These are phyloP conservation scores for Nycticebus coucang DNA, from an alignment of 2,113 vertebrate species.

Conservation along the genomic window DNA sequence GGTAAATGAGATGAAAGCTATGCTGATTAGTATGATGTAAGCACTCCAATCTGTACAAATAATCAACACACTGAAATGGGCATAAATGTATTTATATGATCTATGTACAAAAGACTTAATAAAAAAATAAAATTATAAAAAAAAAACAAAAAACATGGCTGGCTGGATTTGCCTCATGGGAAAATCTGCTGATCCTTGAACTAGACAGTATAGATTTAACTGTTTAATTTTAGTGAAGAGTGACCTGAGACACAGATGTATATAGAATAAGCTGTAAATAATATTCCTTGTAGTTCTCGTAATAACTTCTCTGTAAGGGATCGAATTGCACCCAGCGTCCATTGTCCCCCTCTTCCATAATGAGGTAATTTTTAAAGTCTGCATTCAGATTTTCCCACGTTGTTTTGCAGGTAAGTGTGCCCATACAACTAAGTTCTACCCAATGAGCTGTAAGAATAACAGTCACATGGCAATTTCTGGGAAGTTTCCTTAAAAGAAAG, in stretches of 20 bases:
- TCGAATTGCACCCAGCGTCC: neutral
- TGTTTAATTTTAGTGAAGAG: neutral
- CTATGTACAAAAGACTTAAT: no score
- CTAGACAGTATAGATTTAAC: neutral
- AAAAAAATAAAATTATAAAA: no score
- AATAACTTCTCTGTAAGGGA: neutral
- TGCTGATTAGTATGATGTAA: no score
- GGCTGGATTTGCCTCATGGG: neutral
- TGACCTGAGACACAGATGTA: neutral
- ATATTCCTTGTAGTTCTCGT: neutral
- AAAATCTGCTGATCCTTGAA: neutral
- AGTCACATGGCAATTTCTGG: neutral
- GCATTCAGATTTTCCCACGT: neutral
- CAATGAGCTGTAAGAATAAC: neutral
- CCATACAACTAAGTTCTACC: neutral
- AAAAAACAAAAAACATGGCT: no score
- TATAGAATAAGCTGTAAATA: neutral
- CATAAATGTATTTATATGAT: no score
- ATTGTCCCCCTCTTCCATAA: neutral
- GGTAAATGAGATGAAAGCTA: no score
- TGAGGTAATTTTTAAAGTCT: neutral
- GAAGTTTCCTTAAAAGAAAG: neutral
- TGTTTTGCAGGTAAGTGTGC: neutral
- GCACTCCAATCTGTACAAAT: no score
- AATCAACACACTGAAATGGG: no score